Percentiles rank a stretch among this genome's conserved stretches.
Evolutionary conservation across 2,888 invertebrate genomes (phyloP).

Genomic region (Eupithecia pulchellata): DNA sequence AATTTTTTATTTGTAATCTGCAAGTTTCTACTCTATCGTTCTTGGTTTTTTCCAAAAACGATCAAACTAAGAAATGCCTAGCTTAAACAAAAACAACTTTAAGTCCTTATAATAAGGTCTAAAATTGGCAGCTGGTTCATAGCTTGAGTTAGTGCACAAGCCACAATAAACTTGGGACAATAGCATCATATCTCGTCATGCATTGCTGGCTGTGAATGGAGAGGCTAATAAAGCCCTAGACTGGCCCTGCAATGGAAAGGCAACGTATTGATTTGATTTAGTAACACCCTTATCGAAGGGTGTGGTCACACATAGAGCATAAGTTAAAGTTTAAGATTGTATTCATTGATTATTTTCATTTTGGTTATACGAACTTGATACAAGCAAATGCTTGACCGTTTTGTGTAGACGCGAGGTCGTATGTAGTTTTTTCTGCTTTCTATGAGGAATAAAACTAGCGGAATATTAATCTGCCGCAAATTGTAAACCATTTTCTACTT

Average conservation of each 20-base stretch:
- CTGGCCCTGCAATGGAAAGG: conserved; percentile 3
- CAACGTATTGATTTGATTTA: conserved; percentile 9
- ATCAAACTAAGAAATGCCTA: neutral
- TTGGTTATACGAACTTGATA: neutral
- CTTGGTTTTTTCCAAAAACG: too few relatives aligned
- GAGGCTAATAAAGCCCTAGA: neutral
- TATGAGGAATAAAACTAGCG: too few relatives aligned
- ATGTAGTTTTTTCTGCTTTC: too few relatives aligned
- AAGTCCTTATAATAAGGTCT: neutral
- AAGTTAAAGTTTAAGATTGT: too few relatives aligned
- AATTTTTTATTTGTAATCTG: too few relatives aligned
- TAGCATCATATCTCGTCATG: conserved; percentile 11
- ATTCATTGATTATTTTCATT: neutral
- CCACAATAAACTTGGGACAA: conserved; percentile 3
- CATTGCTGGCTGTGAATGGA: conserved; percentile 18
- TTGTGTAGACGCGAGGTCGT: too few relatives aligned
- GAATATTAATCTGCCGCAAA: too few relatives aligned
- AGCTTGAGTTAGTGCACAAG: neutral
- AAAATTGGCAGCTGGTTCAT: neutral
- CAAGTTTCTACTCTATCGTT: too few relatives aligned
- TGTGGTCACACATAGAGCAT: conserved; percentile 1
- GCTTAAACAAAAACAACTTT: neutral
- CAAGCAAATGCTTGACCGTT: neutral
- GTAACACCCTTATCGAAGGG: neutral
- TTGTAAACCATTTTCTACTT: too few relatives aligned